Evolutionary conservation across 2,888 invertebrate genomes (phyloP).

Genomic region (Eristalis intricaria): DNA sequence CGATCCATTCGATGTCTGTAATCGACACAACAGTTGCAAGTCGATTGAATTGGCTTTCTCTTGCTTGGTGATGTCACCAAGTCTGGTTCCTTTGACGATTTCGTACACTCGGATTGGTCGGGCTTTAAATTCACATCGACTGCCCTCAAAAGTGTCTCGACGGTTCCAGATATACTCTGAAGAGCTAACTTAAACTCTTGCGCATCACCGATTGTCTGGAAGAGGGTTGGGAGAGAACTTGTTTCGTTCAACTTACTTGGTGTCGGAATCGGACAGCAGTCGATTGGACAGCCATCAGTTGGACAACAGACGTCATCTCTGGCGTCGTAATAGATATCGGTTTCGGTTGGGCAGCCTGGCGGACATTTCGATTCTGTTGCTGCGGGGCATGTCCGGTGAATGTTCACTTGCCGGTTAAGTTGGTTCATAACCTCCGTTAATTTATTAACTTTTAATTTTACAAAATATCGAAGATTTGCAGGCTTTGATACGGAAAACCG

Average conservation of each 20-base stretch:
- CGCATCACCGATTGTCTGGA: constrained; percentile 24
- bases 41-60: too few relatives aligned
- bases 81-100: neutral
- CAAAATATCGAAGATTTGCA: neutral
- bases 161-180: constrained; percentile 8
- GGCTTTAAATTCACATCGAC: neutral
- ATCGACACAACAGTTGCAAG: too few relatives aligned
- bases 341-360: neutral
- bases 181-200: constrained; percentile 20
- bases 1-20: neutral
- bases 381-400: neutral
- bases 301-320: neutral
- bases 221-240: neutral
- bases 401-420: neutral
- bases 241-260: constrained; percentile 28
- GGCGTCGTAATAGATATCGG: constrained; percentile 23
- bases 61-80: too few relatives aligned
- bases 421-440: neutral
- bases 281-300: neutral
- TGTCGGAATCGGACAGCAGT: neutral
- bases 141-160: constrained; percentile 12
- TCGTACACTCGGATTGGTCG: neutral
- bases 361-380: neutral
- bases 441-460: neutral
- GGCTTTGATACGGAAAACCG: neutral